Percentiles rank a stretch among this genome's conserved stretches.
Evolutionary conservation across 2,888 invertebrate genomes (phyloP).

Genomic region (Liposcelis brunnea): DNA sequence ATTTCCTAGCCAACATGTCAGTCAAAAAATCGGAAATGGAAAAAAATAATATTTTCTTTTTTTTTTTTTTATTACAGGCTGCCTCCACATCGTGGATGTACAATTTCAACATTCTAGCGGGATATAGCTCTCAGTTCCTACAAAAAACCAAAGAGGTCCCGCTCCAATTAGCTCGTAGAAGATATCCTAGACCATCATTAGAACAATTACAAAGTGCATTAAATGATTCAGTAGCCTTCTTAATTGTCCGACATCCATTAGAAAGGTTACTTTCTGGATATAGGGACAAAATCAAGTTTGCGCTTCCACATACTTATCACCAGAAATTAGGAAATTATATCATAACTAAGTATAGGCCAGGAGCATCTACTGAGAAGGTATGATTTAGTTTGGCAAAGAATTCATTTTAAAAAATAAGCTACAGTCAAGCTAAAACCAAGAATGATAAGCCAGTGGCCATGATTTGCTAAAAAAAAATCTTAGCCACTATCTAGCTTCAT

Average conservation of each 20-base stretch:
- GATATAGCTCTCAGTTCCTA: conserved; percentile 52
- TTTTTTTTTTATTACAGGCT: conserved; percentile 47
- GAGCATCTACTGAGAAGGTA: conserved; percentile 31
- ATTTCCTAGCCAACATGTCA: no score
- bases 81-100: conserved; percentile 88
- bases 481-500: no score
- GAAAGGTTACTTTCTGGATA: conserved; percentile 67
- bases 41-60: background rate
- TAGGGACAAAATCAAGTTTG: conserved; percentile 68
- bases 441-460: no score
- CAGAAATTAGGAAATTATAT: conserved; percentile 64
- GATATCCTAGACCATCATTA: conserved; percentile 57
- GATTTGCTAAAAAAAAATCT: no score
- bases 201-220: conserved; percentile 54
- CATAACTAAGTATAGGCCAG: conserved; percentile 45
- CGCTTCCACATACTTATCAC: conserved; percentile 65
- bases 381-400: conserved; percentile 16
- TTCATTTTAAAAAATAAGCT: conserved; percentile 13
- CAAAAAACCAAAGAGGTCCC: conserved; percentile 63
- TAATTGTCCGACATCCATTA: conserved; percentile 67
- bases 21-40: no score
- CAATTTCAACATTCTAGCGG: conserved; percentile 73
- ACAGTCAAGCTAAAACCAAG: conserved; percentile 6
- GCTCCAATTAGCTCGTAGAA: conserved; percentile 56
- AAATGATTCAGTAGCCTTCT: conserved; percentile 58